Evolutionary conservation across 2,113 vertebrate genomes (phyloP), one percentile per base, ranked within the genome.

Genomic region (Brachypodius melanocephalos): DNA sequence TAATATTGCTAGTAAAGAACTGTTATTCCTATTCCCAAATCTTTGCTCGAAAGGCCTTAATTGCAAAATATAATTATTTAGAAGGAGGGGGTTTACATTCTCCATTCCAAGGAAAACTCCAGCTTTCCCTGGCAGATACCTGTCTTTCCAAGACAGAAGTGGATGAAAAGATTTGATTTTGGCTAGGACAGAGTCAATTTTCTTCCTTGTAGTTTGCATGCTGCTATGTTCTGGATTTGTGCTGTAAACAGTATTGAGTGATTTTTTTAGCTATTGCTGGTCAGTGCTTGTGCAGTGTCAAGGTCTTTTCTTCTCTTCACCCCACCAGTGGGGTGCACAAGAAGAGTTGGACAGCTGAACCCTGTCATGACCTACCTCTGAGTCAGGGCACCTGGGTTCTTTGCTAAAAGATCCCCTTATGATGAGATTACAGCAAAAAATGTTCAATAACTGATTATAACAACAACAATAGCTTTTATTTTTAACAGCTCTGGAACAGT

Each of bases 291-390:
- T 8, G 6, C 25, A 43, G 9, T 11, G 8, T 38, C 55, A 43
- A 52, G 9, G 17, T 22, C 8, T 43, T 61, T 63, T 51, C 40
- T 66, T 25, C 24, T 63, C 12, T 45, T 71, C 24, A 62, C 3
- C 9, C 28, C 12, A 8, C 8, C 31, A 57, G 6, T 1, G 28
- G 7, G 3, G 4, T 9, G 8, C 8, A 40, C 31, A 63, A 26
- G 62, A 9, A 49, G 2, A 38, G 38, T 0, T 3, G 21, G 59
- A 59, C 29, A 63, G 11, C 8, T 71, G n/a, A 52, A 8, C 25
- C 28, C 5, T n/a, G 11, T 46, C 1, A 0, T 0, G 0, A 61
- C 46, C 9, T 12, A 46, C 9, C 28, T 59, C 68, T 82, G 29
- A 25, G 18, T 22, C 28, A 73, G 38, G 24, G 43, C 38, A 45